Conservation (phyloP, 1,140 invertebrate genomes). For the Paralvinella palmiformis region DNA sequence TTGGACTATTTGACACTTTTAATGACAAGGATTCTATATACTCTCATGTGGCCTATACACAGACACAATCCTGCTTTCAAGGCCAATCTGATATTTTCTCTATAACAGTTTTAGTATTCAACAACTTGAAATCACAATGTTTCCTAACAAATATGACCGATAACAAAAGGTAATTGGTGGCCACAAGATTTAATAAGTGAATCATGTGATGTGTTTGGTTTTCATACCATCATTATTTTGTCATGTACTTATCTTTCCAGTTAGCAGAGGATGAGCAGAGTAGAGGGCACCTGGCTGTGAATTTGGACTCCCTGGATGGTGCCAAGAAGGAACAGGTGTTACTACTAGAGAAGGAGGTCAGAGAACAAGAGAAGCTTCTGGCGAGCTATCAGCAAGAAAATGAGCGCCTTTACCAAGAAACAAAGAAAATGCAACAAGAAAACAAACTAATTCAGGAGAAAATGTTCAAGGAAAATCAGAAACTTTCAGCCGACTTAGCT, state of each 20-base stretch:
- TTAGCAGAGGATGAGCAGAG: conserved; percentile 17
- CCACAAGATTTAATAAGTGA: not conserved
- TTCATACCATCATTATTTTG: not conserved
- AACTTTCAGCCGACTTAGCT: conserved; percentile 32
- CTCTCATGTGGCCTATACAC: too few relatives aligned
- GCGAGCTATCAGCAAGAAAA: conserved; percentile 46
- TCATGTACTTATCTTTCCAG: not conserved
- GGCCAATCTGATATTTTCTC: too few relatives aligned
- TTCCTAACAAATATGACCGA: too few relatives aligned
- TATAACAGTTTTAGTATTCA: too few relatives aligned
- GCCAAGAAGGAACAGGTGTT: conserved; percentile 28
- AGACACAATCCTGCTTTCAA: too few relatives aligned
- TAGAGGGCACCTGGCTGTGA: conserved; percentile 24
- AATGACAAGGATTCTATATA: too few relatives aligned
- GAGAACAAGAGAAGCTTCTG: conserved; percentile 41
- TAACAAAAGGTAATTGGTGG: too few relatives aligned
- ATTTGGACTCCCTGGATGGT: conserved; percentile 17
- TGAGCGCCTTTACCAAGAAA: conserved; percentile 41
- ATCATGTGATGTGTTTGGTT: not conserved
- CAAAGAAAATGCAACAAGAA: conserved; percentile 32
- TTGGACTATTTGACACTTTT: too few relatives aligned
- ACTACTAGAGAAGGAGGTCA: conserved; percentile 33
- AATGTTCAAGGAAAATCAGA: conserved; percentile 48
- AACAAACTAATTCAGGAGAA: conserved; percentile 37
- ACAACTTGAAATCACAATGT: too few relatives aligned